Evolutionary conservation across 2,113 vertebrate species (phyloP).

Genomic region (Dendropsophus ebraccatus): DNA sequence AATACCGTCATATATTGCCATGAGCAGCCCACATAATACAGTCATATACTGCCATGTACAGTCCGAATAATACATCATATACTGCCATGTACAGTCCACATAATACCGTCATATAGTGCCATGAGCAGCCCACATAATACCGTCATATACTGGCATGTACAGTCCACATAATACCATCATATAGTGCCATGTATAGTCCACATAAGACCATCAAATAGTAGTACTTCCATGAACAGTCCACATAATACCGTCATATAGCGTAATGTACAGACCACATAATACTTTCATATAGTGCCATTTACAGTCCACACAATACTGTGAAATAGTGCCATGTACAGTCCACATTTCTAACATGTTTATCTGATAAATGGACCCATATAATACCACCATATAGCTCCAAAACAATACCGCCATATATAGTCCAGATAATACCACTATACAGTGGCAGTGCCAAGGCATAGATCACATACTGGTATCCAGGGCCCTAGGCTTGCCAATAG

Average conservation of each 20-base stretch:
- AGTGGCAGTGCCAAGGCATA: background rate
- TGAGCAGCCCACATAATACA: background rate
- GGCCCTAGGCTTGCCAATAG: too few species aligned
- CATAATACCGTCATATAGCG: background rate
- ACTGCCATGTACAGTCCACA: background rate
- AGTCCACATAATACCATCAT: too few species aligned
- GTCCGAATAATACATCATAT: too few species aligned
- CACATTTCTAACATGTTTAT: background rate
- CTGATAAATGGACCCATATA: background rate
- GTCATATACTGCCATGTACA: too few species aligned
- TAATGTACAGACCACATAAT: too few species aligned
- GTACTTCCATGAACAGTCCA: background rate
- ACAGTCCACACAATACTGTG: background rate
- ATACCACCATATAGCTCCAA: background rate
- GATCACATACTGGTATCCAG: background rate
- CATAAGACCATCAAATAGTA: too few species aligned
- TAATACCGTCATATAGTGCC: background rate
- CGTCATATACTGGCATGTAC: too few species aligned
- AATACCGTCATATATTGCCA: background rate
- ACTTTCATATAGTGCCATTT: background rate
- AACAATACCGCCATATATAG: background rate
- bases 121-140: too few species aligned
- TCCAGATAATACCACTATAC: background rate
- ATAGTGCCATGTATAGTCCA: too few species aligned
- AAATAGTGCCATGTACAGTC: background rate